These are phyloP conservation scores for Trematomus loennbergii DNA, from an alignment of 2,113 vertebrate genomes.

Conservation along the genomic window DNA sequence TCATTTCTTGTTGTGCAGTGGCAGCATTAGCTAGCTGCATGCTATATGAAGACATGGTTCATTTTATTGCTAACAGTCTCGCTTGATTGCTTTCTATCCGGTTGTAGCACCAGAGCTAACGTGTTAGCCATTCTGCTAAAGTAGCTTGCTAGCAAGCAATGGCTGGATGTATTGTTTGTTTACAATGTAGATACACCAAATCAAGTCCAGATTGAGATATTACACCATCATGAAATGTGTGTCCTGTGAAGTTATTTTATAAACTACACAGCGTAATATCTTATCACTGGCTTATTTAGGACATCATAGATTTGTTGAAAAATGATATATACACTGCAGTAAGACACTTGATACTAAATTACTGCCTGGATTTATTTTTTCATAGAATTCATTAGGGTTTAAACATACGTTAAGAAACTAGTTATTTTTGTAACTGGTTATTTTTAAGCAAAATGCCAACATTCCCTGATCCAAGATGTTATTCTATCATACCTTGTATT, in stretches of 20 bases:
- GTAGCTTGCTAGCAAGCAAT: background rate
- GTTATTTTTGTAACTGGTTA: too few species aligned
- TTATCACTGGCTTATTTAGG: background rate
- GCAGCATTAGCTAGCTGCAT: constrained; percentile 8
- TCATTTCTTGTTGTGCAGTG: background rate
- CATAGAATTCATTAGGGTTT: background rate
- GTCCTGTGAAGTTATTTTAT: background rate
- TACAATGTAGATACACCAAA: background rate
- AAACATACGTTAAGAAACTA: background rate
- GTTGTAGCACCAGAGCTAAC: constrained; percentile 24
- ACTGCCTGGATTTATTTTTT: background rate
- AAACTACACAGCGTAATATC: background rate
- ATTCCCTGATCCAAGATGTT: too few species aligned
- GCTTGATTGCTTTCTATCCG: constrained; percentile 28
- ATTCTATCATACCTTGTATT: too few species aligned
- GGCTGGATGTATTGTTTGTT: background rate
- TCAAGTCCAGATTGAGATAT: background rate
- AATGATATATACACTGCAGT: background rate
- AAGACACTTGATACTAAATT: background rate
- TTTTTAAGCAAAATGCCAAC: background rate
- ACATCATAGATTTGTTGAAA: background rate
- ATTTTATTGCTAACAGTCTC: constrained; percentile 16
- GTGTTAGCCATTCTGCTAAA: constrained; percentile 60
- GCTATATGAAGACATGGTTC: constrained; percentile 28
- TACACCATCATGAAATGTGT: background rate